These are phyloP conservation scores for Catamblyrhynchus diadema DNA, from an alignment of 2,797 vertebrate genomes.

Conservation along the genomic window DNA sequence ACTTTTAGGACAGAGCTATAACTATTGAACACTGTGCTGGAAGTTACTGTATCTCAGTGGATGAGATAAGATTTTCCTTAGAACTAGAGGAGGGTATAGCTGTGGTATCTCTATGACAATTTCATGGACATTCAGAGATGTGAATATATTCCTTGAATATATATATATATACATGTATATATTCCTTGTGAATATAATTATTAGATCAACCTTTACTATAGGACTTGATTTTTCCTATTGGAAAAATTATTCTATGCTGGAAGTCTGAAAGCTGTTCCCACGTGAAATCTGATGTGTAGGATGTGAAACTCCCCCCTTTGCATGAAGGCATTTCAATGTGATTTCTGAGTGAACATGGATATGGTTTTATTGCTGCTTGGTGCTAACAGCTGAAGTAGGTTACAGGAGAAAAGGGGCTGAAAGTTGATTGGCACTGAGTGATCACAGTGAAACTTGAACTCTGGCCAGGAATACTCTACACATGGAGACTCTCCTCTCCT, in stretches of 20 bases:
- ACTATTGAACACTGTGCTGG: not conserved
- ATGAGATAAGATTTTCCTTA: not conserved
- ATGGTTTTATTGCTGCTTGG: not conserved
- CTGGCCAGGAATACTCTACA: not conserved
- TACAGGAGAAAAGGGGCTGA: not conserved
- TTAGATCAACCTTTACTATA: not conserved
- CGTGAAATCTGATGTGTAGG: not conserved
- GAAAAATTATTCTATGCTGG: not conserved
- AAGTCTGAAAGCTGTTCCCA: not conserved
- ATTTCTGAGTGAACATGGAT: not conserved
- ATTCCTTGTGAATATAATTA: not conserved
- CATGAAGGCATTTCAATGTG: not conserved
- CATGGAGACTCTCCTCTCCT: not conserved
- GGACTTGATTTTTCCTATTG: not conserved
- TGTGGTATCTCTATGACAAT: not conserved
- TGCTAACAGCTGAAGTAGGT: not conserved
- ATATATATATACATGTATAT: no score
- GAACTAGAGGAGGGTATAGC: not conserved
- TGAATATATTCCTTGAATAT: not conserved
- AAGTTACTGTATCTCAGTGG: not conserved
- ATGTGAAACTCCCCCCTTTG: not conserved
- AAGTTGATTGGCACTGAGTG: not conserved
- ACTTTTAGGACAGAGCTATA: conserved; percentile 8
- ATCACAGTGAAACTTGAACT: not conserved
- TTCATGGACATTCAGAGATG: not conserved